These are phyloP conservation scores for Mycetomoellerius zeteki DNA, from an alignment of 1,140 invertebrate species.

Conservation along the genomic window DNA sequence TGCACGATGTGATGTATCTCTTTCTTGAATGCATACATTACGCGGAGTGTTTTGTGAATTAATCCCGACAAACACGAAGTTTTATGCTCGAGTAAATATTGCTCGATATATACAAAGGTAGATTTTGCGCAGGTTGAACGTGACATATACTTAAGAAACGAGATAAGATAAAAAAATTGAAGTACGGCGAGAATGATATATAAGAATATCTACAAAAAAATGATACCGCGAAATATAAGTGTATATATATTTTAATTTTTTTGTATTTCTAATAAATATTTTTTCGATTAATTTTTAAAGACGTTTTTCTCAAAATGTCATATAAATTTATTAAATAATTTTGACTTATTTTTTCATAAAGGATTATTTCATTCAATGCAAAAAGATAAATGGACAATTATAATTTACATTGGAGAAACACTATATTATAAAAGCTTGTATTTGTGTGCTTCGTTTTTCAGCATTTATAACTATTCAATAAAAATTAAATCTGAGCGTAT, in stretches of 20 bases:
- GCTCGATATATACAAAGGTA: neutral
- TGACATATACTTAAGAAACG: neutral
- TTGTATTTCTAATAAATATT: neutral
- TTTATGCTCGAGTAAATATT: neutral
- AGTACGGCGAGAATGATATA: neutral
- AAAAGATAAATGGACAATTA: neutral
- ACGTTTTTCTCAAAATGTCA: neutral
- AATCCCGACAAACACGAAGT: slow-evolving; percentile 2
- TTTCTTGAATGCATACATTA: slow-evolving; percentile 3
- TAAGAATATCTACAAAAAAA: neutral
- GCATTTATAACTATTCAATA: neutral
- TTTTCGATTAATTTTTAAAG: neutral
- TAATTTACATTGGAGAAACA: neutral
- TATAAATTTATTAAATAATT: neutral
- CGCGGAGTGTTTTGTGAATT: neutral
- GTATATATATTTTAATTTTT: neutral
- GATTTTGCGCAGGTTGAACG: neutral
- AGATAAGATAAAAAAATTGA: slow-evolving; percentile 26
- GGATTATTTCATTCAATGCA: neutral
- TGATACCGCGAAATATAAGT: neutral
- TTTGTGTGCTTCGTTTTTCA: too few relatives aligned
- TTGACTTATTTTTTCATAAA: neutral
- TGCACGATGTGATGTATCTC: neutral
- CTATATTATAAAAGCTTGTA: neutral
- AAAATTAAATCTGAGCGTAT: neutral